Evolutionary conservation across 2,113 vertebrate species (phyloP), one percentile per base, ranked within the genome.

Genomic region (Bufo gargarizans): DNA sequence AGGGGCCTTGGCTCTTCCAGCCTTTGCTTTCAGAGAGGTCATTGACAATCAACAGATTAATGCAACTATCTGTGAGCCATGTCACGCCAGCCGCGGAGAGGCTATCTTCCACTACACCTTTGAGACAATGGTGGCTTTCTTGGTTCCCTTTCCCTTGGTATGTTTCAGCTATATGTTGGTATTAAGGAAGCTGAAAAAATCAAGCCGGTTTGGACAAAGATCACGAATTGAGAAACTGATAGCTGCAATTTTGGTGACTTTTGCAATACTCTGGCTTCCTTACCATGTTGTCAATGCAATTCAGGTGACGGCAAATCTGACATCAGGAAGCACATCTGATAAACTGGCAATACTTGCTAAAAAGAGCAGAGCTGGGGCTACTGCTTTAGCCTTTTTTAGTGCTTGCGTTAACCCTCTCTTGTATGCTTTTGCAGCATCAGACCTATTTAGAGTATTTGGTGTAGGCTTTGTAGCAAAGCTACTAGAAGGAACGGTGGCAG

Each of bases 221-320:
- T 58, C 90, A 13, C 93, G 93, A 55, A 96, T 94, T 0, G 96
- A 96, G 86, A 96, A 96, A 0, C 94, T 98, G 87, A 97, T 98
- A 90, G 91, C 95, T 65, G 94, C 96, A 74, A 96, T 98, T 0
- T 92, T 98, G 83, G 92, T 96, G 43, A 96, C 91, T 45, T 97
- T 98, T 33, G 95, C 94, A 53, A 2, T 96, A 19, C 96, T 98
- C 91, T 98, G 97, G 97, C 89, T 96, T 65, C 97, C 97, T 0
- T 97, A 98, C 92, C 97, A 98, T 6, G 16, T 93, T 0, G 90
- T 96, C 88, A 97, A 98, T 90, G 90, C 96, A 22, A 10, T 97
- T 4, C 95, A 97, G 93, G 96, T 94, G 56, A 84, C 84, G 4
- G 91, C 92, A 0, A 92, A 90, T 1, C 55, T 94, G n/a, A 90